Evolutionary conservation across 2,888 invertebrate species (phyloP).

Genomic region (Alviniconcha strummeri): DNA sequence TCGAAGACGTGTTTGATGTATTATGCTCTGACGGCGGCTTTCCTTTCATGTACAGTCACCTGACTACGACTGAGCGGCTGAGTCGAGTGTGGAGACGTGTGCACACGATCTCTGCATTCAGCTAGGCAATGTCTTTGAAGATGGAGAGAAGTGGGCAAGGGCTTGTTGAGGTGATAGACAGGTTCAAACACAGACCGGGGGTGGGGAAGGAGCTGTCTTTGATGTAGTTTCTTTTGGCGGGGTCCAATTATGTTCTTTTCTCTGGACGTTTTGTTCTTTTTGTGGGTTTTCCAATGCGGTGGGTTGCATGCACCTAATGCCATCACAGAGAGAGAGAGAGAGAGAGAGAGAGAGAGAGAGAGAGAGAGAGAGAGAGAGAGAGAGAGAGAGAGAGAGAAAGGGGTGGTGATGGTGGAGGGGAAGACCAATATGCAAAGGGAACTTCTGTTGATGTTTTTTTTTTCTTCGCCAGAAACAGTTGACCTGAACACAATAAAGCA

Average conservation of each 20-base stretch:
- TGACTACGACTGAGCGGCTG: background rate
- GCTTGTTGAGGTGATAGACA: background rate
- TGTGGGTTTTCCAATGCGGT: no score
- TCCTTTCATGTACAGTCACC: background rate
- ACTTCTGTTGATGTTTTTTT: no score
- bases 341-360: no score
- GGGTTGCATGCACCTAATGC: no score
- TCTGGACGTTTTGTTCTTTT: background rate
- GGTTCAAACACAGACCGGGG: background rate
- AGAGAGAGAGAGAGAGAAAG: no score
- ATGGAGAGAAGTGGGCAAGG: background rate
- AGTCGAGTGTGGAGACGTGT: background rate
- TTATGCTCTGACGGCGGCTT: background rate
- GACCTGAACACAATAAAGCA: no score
- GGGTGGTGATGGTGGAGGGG: no score
- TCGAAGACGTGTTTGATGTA: slow-evolving; percentile 2
- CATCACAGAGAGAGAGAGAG: no score
- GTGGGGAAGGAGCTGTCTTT: background rate
- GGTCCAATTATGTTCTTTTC: background rate
- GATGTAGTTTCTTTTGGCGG: background rate
- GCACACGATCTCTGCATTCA: no score
- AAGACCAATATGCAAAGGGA: no score
- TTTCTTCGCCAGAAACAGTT: no score
- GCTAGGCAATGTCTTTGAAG: background rate
- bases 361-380: no score